A percentile compares a stretch with the other conserved stretches of the same genome.
Conservation (phyloP, 2,888 invertebrate genomes). For the Ichneumon xanthorius region DNA sequence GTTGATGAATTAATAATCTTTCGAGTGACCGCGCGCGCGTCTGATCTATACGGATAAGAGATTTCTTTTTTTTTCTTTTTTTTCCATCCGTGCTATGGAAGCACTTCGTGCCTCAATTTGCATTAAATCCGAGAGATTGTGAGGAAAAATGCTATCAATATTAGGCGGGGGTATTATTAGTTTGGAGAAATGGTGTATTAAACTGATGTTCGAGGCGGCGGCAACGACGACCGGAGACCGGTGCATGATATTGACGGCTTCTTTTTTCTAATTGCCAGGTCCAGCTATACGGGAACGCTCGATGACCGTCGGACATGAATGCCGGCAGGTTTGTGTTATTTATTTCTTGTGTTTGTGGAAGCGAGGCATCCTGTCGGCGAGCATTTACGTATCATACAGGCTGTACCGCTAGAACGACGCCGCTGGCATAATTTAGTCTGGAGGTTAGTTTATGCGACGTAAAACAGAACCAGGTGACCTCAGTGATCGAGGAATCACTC, state of each 20-base stretch:
- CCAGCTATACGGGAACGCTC: constrained; percentile 34
- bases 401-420: constrained; percentile 46
- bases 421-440: constrained; percentile 72
- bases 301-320: constrained; percentile 60
- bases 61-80: constrained; percentile 9
- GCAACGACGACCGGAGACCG: background rate
- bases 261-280: constrained; percentile 39
- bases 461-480: constrained; percentile 59
- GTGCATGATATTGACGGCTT: constrained; percentile 23
- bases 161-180: constrained; percentile 28
- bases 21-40: constrained; percentile 40
- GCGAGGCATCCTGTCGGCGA: constrained; percentile 21
- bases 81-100: background rate
- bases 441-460: constrained; percentile 72
- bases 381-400: constrained; percentile 1
- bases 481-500: constrained; percentile 36
- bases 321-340: constrained; percentile 65
- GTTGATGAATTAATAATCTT: constrained; percentile 66
- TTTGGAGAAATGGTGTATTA: constrained; percentile 12
- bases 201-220: background rate
- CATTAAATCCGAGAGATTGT: constrained; percentile 39
- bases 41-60: constrained; percentile 47
- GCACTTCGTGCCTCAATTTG: constrained; percentile 25
- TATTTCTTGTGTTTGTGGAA: constrained; percentile 69
- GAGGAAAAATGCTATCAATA: constrained; percentile 38